phyloP scores from a whole-genome alignment of 2,888 invertebrate species.

The Balanococcus diminutus region DNA sequence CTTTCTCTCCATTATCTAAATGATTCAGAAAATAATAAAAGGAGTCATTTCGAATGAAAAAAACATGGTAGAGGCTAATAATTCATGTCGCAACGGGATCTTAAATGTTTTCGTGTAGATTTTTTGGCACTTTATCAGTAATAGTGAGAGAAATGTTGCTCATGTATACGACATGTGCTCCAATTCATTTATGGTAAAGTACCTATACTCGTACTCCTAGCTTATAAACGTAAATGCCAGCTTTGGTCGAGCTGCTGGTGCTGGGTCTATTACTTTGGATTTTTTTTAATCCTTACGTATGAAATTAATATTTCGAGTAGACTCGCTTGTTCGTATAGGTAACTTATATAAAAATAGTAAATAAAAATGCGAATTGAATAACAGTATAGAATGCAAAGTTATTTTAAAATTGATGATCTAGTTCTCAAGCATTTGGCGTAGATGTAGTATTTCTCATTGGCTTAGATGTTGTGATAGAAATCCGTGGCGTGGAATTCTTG shows the following conservation, averaged over 20 bases:
- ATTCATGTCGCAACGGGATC: not conserved
- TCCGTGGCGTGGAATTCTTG: not conserved
- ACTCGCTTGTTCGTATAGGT: not conserved
- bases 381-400: not conserved
- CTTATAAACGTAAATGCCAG: not conserved
- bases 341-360: not conserved
- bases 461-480: not conserved
- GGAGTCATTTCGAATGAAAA: conserved; percentile 1
- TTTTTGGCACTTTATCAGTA: conserved; percentile 41
- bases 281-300: not conserved
- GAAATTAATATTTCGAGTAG: not conserved
- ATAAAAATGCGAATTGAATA: not conserved
- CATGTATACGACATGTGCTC: conserved; percentile 34
- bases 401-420: conserved; percentile 14
- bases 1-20: conserved; percentile 16
- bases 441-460: not conserved
- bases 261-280: not conserved
- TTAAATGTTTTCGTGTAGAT: conserved; percentile 30
- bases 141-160: conserved; percentile 24
- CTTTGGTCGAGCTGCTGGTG: conserved; percentile 24
- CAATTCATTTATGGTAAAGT: conserved; percentile 50
- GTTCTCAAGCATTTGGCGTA: not conserved
- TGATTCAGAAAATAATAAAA: conserved; percentile 28
- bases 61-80: conserved; percentile 40
- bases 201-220: not conserved